phyloP scores from a whole-genome alignment of 2,888 invertebrate genomes.

The Dendrolimus houi region DNA sequence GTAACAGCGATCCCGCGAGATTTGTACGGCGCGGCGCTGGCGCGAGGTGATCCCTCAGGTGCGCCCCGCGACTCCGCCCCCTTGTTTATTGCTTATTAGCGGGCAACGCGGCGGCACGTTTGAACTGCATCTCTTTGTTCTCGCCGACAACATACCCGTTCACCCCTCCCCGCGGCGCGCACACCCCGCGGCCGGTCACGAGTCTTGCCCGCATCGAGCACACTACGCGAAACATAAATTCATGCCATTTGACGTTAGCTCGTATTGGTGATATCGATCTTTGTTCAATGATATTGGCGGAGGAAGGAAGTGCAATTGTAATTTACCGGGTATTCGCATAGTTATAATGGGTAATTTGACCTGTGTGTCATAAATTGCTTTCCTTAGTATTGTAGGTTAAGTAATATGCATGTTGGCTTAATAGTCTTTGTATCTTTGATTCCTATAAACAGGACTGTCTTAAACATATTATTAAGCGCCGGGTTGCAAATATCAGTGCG shows the following conservation, averaged over 20 bases:
- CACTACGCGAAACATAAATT: constrained; percentile 70
- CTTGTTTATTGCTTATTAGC: constrained; percentile 77
- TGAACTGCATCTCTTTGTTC: constrained; percentile 70
- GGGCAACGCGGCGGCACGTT: constrained; percentile 65
- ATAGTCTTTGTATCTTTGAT: no score
- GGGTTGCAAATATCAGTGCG: no score
- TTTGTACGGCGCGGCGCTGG: constrained; percentile 30
- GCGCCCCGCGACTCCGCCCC: constrained; percentile 67
- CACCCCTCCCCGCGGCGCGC: constrained; percentile 17
- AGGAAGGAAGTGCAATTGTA: constrained; percentile 52
- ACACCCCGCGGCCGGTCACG: constrained; percentile 49
- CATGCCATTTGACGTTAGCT: constrained; percentile 68
- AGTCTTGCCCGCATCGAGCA: constrained; percentile 49
- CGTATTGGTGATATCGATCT: constrained; percentile 67
- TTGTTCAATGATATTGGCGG: constrained; percentile 56
- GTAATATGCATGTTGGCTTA: no score
- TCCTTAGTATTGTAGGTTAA: no score
- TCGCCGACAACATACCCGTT: constrained; percentile 46
- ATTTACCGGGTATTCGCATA: constrained; percentile 2
- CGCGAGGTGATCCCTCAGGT: constrained; percentile 70
- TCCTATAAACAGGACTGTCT: no score
- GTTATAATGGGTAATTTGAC: background rate
- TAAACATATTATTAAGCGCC: no score
- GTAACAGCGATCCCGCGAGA: constrained; percentile 14
- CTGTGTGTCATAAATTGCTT: constrained; percentile 1